A percentile compares a stretch with the other conserved stretches of the same genome.
phyloP scores from a whole-genome alignment of 2,797 vertebrate genomes.

The Chrosomus eos region DNA sequence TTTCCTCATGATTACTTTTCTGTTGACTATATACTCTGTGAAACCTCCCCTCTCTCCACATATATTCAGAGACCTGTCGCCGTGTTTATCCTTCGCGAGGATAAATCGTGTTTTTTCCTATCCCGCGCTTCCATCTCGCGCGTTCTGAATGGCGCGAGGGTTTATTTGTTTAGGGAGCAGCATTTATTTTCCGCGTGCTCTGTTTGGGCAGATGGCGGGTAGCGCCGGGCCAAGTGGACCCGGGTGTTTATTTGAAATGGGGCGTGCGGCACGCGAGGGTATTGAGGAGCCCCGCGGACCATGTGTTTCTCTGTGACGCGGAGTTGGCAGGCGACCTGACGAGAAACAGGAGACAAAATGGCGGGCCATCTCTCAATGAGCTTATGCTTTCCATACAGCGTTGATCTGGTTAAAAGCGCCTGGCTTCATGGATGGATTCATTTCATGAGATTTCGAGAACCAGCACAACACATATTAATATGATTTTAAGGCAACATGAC shows the following conservation, averaged over 20 bases:
- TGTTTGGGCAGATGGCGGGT: slow-evolving; percentile 66
- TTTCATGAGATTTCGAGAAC: slow-evolving; percentile 45
- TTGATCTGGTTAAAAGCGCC: slow-evolving; percentile 26
- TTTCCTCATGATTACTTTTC: slow-evolving; percentile 56
- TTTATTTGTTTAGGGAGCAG: slow-evolving; percentile 74
- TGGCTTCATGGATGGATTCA: slow-evolving; percentile 55
- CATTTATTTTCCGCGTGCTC: slow-evolving; percentile 71
- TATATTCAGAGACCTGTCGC: slow-evolving; percentile 56
- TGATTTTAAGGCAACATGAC: slow-evolving; percentile 24
- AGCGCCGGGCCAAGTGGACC: slow-evolving; percentile 53
- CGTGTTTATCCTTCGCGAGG: slow-evolving; percentile 56
- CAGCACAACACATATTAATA: slow-evolving; percentile 28
- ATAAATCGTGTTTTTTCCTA: slow-evolving; percentile 55
- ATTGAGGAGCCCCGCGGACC: slow-evolving; percentile 47
- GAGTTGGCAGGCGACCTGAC: slow-evolving; percentile 58
- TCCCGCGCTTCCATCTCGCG: slow-evolving; percentile 25
- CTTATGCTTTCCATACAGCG: slow-evolving; percentile 43
- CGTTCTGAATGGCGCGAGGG: slow-evolving; percentile 59
- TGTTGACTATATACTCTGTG: slow-evolving; percentile 50
- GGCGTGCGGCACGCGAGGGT: slow-evolving; percentile 56
- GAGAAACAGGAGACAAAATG: slow-evolving; percentile 59
- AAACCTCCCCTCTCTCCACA: slow-evolving; percentile 45
- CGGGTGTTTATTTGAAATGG: slow-evolving; percentile 71
- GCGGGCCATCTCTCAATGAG: slow-evolving; percentile 17
- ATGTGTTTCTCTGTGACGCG: slow-evolving; percentile 59